Conservation (phyloP, 2,888 invertebrate genomes). For the Philonicus albiceps region DNA sequence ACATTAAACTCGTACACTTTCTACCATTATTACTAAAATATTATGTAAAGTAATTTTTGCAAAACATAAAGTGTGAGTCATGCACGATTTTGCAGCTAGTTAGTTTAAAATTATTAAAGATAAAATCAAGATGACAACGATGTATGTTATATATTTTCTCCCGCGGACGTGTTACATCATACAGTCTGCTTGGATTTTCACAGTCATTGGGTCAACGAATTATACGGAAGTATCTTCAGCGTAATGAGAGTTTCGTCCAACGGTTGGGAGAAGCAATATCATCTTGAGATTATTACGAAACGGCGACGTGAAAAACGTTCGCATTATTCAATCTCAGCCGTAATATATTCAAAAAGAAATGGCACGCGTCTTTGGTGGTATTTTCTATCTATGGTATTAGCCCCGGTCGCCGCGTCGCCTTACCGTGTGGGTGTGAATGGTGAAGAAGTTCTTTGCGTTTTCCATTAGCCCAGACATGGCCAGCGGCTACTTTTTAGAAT, state of each 20-base stretch:
- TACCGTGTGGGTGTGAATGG: not conserved
- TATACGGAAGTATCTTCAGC: not conserved
- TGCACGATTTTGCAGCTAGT: not conserved
- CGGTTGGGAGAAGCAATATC: not conserved
- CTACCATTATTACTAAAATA: not conserved
- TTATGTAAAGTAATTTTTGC: not conserved
- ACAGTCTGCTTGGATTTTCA: not conserved
- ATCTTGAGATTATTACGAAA: not conserved
- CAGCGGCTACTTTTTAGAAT: not conserved
- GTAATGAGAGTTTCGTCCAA: not conserved
- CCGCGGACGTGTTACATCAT: not conserved
- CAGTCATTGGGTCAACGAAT: not conserved
- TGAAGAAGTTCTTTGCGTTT: not conserved
- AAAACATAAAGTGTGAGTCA: not conserved
- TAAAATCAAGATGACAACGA: not conserved
- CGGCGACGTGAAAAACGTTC: not conserved
- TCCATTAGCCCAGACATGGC: not conserved
- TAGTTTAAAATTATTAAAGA: not conserved
- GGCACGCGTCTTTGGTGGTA: not conserved
- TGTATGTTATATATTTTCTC: not conserved
- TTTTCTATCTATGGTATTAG: not conserved
- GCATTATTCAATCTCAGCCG: not conserved
- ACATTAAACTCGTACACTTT: not conserved
- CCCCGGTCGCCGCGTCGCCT: not conserved
- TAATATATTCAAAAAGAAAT: slow-evolving; percentile 5